A percentile compares a stretch with the other conserved stretches of the same genome.
phyloP scores from a whole-genome alignment of 2,113 vertebrate species.

The Todiramphus saurophagus region DNA sequence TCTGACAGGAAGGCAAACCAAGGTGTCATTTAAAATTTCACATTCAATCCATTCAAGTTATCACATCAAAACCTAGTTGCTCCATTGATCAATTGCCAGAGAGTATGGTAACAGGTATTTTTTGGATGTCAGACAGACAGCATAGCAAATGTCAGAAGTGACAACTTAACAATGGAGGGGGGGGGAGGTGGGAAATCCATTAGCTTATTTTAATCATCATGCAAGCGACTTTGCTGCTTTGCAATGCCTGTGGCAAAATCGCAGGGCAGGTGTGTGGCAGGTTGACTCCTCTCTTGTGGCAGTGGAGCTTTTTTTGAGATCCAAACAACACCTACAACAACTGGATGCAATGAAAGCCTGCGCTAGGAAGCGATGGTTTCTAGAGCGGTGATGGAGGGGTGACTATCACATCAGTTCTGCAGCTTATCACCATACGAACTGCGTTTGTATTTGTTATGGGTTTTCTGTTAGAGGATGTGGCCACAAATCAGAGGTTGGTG shows the following conservation, averaged over 20 bases:
- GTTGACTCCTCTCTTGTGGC: neutral
- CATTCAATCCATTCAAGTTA: neutral
- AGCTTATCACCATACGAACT: neutral
- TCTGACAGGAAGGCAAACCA: neutral
- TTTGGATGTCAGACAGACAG: neutral
- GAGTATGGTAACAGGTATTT: neutral
- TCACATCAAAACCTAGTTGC: neutral
- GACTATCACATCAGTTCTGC: neutral
- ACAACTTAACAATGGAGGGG: neutral
- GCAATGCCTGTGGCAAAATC: neutral
- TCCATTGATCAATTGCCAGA: neutral
- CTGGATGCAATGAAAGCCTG: neutral
- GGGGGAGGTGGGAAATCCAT: neutral
- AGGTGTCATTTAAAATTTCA: neutral
- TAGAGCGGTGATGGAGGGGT: neutral
- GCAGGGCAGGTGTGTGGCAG: neutral
- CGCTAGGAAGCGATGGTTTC: neutral
- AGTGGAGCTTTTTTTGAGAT: neutral
- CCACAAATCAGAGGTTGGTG: neutral
- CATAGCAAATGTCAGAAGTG: neutral
- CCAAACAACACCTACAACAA: accelerated
- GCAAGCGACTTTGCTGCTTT: neutral
- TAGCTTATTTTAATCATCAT: neutral
- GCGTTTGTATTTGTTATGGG: neutral
- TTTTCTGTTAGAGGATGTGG: constrained; percentile 38